A percentile compares a stretch with the other conserved stretches of the same genome.
phyloP scores from a whole-genome alignment of 1,140 invertebrate genomes.

The Belonocnema kinseyi region DNA sequence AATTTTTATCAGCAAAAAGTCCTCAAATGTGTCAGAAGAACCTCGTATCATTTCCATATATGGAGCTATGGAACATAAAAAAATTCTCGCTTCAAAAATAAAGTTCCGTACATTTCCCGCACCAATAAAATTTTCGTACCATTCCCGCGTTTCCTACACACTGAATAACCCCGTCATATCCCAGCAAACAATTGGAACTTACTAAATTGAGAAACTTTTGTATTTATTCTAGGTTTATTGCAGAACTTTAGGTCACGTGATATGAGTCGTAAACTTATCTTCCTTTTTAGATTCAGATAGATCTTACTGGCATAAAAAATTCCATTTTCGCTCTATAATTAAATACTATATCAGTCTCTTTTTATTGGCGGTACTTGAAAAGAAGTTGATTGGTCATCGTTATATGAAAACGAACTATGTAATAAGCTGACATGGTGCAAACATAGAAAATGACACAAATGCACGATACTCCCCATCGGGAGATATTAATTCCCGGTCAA shows the following conservation, averaged over 20 bases:
- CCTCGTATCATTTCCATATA: too few relatives aligned
- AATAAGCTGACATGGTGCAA: slow-evolving; percentile 2
- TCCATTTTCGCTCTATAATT: slow-evolving; percentile 1
- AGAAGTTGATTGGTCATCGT: slow-evolving; percentile 21
- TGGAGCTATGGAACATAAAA: too few relatives aligned
- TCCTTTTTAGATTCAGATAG: slow-evolving; percentile 1
- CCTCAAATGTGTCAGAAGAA: too few relatives aligned
- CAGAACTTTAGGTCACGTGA: not conserved
- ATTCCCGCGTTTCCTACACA: too few relatives aligned
- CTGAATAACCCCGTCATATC: too few relatives aligned
- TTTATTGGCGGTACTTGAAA: slow-evolving; percentile 4
- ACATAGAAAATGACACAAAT: not conserved
- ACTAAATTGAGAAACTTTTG: too few relatives aligned
- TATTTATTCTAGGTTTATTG: not conserved
- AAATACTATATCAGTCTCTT: slow-evolving; percentile 1
- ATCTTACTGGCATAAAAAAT: not conserved
- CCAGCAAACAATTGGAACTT: too few relatives aligned
- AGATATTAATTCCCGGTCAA: slow-evolving; percentile 8
- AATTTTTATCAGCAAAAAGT: too few relatives aligned
- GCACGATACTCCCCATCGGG: not conserved
- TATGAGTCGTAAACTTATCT: not conserved
- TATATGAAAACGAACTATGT: slow-evolving; percentile 9
- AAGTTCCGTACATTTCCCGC: too few relatives aligned
- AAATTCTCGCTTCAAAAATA: too few relatives aligned
- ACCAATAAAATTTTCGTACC: too few relatives aligned